Percentiles rank a stretch among this genome's conserved stretches.
These are phyloP conservation scores for Rhimphoctona megacephalus DNA, from an alignment of 2,888 invertebrate genomes.

Conservation along the genomic window DNA sequence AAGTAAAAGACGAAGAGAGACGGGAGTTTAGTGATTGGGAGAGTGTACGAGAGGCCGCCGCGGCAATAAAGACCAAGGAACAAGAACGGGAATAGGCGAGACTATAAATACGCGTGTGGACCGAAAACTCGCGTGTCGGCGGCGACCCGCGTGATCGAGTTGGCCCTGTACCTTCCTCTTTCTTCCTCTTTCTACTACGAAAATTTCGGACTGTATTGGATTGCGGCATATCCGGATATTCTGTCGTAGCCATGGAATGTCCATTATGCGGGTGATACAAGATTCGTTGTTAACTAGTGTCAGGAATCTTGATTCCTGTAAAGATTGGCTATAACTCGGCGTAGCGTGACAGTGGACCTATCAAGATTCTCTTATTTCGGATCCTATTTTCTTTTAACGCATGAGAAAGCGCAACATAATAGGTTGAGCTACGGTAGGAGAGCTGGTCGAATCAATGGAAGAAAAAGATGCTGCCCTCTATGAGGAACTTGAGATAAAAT, in stretches of 20 bases:
- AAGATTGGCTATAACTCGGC: background rate
- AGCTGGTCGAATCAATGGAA: background rate
- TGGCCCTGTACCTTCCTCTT: constrained; percentile 29
- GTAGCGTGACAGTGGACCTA: no score
- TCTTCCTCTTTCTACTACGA: constrained; percentile 7
- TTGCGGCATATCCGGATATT: background rate
- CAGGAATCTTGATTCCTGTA: background rate
- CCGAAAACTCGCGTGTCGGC: constrained; percentile 61
- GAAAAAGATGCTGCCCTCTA: constrained; percentile 9
- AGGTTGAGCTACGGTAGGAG: constrained; percentile 2
- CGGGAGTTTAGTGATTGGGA: constrained; percentile 14
- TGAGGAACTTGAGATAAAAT: constrained; percentile 38
- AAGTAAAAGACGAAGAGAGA: constrained; percentile 31
- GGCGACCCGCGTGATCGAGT: constrained; percentile 45
- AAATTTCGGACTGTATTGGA: constrained; percentile 7
- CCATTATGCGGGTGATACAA: background rate
- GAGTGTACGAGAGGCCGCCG: constrained; percentile 27
- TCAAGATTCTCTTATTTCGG: background rate
- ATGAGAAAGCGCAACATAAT: constrained; percentile 16
- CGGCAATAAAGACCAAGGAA: constrained; percentile 40
- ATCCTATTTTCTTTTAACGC: background rate
- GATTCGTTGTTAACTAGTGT: background rate
- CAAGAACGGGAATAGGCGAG: constrained; percentile 45
- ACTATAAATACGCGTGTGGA: constrained; percentile 63
- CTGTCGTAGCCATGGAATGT: background rate